Evolutionary conservation across 2,888 invertebrate species (phyloP), one percentile per base, ranked within the genome.

Genomic region (Capitulum mitella): DNA sequence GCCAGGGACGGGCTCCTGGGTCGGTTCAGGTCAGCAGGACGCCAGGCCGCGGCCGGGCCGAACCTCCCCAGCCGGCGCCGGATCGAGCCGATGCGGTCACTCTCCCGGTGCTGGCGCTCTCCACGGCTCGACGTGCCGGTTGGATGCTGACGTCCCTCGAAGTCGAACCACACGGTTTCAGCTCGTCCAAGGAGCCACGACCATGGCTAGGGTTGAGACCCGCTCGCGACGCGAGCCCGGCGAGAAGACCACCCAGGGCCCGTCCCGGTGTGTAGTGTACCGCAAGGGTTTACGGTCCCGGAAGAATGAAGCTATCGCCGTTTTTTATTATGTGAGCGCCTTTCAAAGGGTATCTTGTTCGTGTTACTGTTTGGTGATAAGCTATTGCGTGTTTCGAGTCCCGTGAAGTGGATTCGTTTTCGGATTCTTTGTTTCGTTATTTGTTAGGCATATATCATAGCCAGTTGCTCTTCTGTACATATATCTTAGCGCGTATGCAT

Each of bases 381-480:
- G 61, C 16, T 70, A 37, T 1, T 10, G 5, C 26, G 40, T 29
- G 26, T 1, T 8, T 5, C 5, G 40, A 12, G 22, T 40, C 70
- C 10, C 8, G 37, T 10, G 37, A n/a, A 58, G 1, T 58, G 8
- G 14, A 40, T 10, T 37, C 70, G 37, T 34, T 16, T 26, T 10
- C 37, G 40, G 2, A 40, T 22, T 26, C 37, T 10, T 70, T 37
- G 40, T 37, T 70, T 70, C 37, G 37, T 70, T 70, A 64, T 70
- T 70, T 70, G 70, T 37, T 37, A 70, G 37, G 70, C 40, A 29
- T 40, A 70, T 70, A 70, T 70, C 70, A 70, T 70, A 40, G n/a
- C 34, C 70, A 22, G 10, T 70, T 26, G 22, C 40, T 40, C 37
- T 70, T 37, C 70, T 70, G 70, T 70, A 70, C 22, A 70, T 70